These are phyloP conservation scores for Arion vulgaris DNA, from an alignment of 1,140 invertebrate species.

Conservation along the genomic window DNA sequence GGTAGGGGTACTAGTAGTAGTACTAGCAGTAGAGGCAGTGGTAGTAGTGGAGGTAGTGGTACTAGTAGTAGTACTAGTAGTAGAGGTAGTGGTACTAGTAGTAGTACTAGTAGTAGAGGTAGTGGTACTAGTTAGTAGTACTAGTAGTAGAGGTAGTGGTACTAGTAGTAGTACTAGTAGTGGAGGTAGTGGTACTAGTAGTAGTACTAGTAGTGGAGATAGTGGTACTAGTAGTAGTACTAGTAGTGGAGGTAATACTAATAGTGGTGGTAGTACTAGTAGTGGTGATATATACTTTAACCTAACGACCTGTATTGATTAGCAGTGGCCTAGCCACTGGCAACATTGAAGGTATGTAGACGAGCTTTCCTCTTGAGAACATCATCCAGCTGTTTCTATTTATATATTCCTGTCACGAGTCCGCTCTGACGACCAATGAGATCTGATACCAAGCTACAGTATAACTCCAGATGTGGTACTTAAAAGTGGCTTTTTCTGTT, in stretches of 20 bases:
- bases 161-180: constrained; percentile 26
- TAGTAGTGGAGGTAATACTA: background rate
- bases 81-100: background rate
- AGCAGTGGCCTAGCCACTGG: too few relatives aligned
- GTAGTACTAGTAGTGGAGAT: constrained; percentile 3
- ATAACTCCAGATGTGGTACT: too few relatives aligned
- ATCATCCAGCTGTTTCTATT: too few relatives aligned
- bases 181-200: constrained; percentile 20
- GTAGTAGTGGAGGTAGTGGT: background rate
- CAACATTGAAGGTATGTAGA: too few relatives aligned
- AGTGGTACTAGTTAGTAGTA: constrained; percentile 36
- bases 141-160: constrained; percentile 29
- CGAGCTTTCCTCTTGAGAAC: too few relatives aligned
- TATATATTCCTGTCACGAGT: too few relatives aligned
- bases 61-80: background rate
- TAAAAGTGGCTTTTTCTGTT: too few relatives aligned
- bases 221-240: background rate
- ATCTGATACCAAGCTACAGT: too few relatives aligned
- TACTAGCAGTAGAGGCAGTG: background rate
- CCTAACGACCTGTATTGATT: too few relatives aligned
- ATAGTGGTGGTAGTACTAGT: too few relatives aligned
- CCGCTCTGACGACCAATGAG: too few relatives aligned
- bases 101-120: constrained; percentile 1
- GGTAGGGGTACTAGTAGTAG: background rate
- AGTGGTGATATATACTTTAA: too few relatives aligned